Conservation (phyloP, 2,888 invertebrate species). For the Masnerella sp. region DNA sequence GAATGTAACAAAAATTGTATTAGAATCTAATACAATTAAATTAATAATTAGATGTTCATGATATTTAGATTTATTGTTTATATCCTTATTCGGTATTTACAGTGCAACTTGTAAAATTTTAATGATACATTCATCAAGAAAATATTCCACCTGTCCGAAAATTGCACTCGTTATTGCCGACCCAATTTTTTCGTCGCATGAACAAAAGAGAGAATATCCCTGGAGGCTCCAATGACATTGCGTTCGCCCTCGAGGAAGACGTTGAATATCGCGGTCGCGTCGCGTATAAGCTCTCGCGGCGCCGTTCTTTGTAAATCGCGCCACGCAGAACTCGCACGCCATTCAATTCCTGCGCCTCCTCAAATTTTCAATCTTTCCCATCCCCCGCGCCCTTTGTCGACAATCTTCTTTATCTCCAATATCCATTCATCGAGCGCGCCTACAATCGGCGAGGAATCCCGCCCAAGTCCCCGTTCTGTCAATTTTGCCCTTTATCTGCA, state of each 20-base stretch:
- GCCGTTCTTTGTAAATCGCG: conserved; percentile 30
- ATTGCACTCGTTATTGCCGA: conserved; percentile 44
- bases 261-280: conserved; percentile 23
- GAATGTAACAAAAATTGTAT: too few relatives aligned
- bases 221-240: conserved; percentile 16
- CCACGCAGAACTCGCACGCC: conserved; percentile 36
- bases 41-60: too few relatives aligned
- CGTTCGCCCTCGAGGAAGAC: conserved; percentile 21
- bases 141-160: too few relatives aligned
- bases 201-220: conserved; percentile 25
- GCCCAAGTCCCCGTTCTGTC: conserved; percentile 42
- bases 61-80: too few relatives aligned
- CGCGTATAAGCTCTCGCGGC: conserved; percentile 24
- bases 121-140: too few relatives aligned
- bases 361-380: conserved; percentile 43
- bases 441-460: conserved; percentile 38
- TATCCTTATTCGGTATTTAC: too few relatives aligned
- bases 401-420: conserved; percentile 48
- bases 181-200: conserved; percentile 56
- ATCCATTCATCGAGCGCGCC: conserved; percentile 44
- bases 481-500: conserved; percentile 45
- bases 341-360: conserved; percentile 31
- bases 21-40: too few relatives aligned
- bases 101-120: too few relatives aligned
- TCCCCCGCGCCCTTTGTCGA: conserved; percentile 27